Evolutionary conservation across 2,113 vertebrate species (phyloP).

Genomic region (Psilopogon haemacephalus): DNA sequence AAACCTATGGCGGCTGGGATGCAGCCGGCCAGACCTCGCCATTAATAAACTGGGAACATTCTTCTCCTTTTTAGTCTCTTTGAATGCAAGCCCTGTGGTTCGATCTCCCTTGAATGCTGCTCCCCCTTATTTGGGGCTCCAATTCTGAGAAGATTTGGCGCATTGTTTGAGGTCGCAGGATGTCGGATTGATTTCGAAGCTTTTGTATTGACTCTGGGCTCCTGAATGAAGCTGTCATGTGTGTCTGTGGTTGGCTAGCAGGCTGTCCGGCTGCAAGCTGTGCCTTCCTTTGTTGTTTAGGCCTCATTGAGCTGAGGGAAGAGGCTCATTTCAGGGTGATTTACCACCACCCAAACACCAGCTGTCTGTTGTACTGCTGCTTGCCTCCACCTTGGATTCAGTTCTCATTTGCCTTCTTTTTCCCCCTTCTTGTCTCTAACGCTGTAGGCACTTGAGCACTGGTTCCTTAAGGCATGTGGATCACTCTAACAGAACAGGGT

Average conservation of each 20-base stretch:
- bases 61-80: conserved; percentile 60
- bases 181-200: conserved; percentile 85
- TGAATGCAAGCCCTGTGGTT: conserved; percentile 72
- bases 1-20: conserved; percentile 29
- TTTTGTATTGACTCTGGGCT: conserved; percentile 79
- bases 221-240: conserved; percentile 87
- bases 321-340: conserved; percentile 95
- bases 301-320: conserved; percentile 84
- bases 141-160: conserved; percentile 81
- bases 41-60: conserved; percentile 72
- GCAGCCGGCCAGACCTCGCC: conserved; percentile 39
- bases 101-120: conserved; percentile 82
- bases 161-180: conserved; percentile 82
- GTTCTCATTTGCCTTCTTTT: background rate
- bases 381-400: conserved; percentile 64
- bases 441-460: background rate
- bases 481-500: background rate
- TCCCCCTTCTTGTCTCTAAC: background rate
- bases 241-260: conserved; percentile 81
- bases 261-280: conserved; percentile 87
- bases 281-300: conserved; percentile 87
- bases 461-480: background rate
- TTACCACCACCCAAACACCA: conserved; percentile 99
- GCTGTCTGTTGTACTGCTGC: conserved; percentile 89
- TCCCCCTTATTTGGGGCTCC: conserved; percentile 77